These are phyloP conservation scores for Vespertilio murinus DNA, from an alignment of 2,797 vertebrate genomes.

Conservation along the genomic window DNA sequence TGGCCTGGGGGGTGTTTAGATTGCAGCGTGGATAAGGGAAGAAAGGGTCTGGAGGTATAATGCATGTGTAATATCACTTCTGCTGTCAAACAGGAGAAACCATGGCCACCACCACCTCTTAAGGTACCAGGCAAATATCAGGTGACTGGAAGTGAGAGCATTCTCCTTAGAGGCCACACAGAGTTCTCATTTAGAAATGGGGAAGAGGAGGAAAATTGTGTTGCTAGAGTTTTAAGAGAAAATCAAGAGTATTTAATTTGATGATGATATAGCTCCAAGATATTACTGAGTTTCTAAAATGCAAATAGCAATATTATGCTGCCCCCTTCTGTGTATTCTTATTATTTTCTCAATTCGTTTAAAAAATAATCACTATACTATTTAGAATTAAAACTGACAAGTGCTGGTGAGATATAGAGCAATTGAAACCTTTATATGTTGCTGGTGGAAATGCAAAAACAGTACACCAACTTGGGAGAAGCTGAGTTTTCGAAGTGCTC, in stretches of 20 bases:
- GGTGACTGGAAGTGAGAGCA: background rate
- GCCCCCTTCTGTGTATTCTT: slow-evolving; percentile 57
- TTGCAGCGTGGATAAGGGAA: background rate
- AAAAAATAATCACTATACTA: background rate
- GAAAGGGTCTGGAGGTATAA: background rate
- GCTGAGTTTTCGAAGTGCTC: background rate
- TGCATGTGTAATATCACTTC: background rate
- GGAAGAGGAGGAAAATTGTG: background rate
- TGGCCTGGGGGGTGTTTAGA: background rate
- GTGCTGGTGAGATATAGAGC: background rate
- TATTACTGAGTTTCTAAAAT: background rate
- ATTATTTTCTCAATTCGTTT: slow-evolving; percentile 23
- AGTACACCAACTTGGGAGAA: background rate
- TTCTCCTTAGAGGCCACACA: background rate
- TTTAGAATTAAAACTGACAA: background rate
- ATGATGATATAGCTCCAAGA: background rate
- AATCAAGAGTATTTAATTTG: slow-evolving; percentile 17
- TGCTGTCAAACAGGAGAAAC: background rate
- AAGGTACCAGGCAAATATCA: background rate
- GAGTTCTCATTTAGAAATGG: background rate
- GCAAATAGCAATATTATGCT: slow-evolving; percentile 37
- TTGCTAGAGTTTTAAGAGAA: background rate
- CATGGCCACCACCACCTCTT: background rate
- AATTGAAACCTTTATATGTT: background rate
- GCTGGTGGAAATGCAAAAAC: background rate